Conservation (phyloP, 2,113 vertebrate species). For the Jacana jacana region DNA sequence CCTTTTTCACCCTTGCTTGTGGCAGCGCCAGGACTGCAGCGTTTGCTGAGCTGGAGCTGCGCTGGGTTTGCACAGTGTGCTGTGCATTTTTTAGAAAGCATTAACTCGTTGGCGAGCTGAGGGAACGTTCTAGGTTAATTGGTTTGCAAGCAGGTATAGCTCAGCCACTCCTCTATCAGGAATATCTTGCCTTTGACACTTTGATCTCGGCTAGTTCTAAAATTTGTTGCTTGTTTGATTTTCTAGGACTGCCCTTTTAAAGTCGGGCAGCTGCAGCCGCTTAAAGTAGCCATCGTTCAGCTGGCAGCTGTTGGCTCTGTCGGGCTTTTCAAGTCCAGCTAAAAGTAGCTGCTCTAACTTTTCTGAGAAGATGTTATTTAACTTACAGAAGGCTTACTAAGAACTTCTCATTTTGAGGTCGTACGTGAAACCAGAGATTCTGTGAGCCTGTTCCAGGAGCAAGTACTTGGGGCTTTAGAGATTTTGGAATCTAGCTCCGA, state of each 20-base stretch:
- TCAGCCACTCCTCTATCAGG: not conserved
- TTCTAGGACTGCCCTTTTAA: constrained; percentile 16
- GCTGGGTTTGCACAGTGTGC: not conserved
- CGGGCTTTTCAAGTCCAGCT: constrained; percentile 17
- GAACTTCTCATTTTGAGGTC: not conserved
- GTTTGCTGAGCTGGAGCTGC: not conserved
- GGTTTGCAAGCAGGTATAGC: not conserved
- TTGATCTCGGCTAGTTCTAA: constrained; percentile 33
- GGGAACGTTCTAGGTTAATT: not conserved
- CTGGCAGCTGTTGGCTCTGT: constrained; percentile 34
- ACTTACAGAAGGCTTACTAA: not conserved
- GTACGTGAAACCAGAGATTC: not conserved
- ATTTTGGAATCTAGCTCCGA: not conserved
- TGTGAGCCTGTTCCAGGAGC: not conserved
- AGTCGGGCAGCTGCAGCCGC: constrained; percentile 41
- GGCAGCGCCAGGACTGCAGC: not conserved
- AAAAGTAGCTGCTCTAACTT: constrained; percentile 39
- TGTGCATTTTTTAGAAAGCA: not conserved
- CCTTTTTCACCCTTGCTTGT: not conserved
- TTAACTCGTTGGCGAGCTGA: constrained; percentile 3
- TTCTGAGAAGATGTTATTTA: not conserved
- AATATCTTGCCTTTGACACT: not conserved
- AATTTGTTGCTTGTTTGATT: constrained; percentile 16
- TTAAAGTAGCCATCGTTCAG: not conserved
- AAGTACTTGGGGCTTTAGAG: not conserved